Conservation (phyloP, 2,113 vertebrate genomes). For the Tenrec ecaudatus region DNA sequence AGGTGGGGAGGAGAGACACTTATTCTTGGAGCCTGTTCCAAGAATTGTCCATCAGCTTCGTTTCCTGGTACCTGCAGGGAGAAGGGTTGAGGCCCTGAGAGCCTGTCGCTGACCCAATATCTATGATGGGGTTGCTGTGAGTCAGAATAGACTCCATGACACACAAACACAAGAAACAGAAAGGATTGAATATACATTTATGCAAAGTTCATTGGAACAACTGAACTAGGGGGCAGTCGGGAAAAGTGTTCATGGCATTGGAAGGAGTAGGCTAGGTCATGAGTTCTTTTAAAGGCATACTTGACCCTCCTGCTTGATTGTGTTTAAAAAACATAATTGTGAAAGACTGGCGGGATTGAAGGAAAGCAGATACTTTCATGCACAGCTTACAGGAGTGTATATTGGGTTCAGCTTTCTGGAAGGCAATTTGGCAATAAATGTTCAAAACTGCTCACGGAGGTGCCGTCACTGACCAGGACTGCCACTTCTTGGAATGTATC, state of each 20-base stretch:
- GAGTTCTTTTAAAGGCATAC: conserved; percentile 44
- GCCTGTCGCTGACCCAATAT: background rate
- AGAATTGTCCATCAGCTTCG: no score
- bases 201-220: conserved; percentile 8
- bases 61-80: no score
- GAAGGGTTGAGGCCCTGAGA: no score
- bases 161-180: background rate
- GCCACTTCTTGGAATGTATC: conserved; percentile 51
- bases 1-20: no score
- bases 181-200: conserved; percentile 52
- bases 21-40: no score
- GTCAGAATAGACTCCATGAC: background rate
- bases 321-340: background rate
- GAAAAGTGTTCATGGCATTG: conserved; percentile 1
- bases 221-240: no score
- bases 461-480: background rate
- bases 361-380: background rate
- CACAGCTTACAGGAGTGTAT: background rate
- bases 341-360: no score
- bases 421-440: conserved; percentile 12
- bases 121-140: background rate
- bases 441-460: conserved; percentile 51
- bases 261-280: background rate
- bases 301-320: conserved; percentile 21
- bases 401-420: conserved; percentile 53